Evolutionary conservation across 1,140 invertebrate genomes (phyloP), one percentile per base, ranked within the genome.

Genomic region (Papilio xuthus): DNA sequence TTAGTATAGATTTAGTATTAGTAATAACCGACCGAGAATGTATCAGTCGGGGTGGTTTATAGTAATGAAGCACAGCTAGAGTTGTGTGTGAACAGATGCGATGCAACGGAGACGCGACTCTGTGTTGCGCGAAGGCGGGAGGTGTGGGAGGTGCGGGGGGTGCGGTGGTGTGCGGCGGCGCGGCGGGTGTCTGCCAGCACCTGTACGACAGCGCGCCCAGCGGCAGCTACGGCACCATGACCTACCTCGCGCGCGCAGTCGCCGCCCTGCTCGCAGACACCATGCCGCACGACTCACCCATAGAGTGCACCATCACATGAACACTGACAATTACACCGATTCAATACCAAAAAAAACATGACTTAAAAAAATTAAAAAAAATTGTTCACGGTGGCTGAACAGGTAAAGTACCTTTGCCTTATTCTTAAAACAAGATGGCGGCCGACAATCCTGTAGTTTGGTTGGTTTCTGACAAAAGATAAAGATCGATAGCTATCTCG

Each of bases 191-290:
- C 80, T 99, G 99, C 93, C 97, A 98, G 93, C 98, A 99, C 94
- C 98, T 99, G 88, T 99, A 99, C 92, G 99, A 99, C 92, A 98
- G 97, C 90, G 99, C 99, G 23, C 99, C 99, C 7, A 99, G 98
- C 91, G 99, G 99, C 60, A 97, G 97, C 87, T 99, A 96, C 93
- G 99, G 99, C 77, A 99, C 99, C 20, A 99, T 99, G 98, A 99
- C 98, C 0, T 99, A 99, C 87, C 96, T 99, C 85, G 97, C 98
- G 41, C 96, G 98, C 86, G 97, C 98, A 0, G 96, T 98, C 18
- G 97, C 97, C 56, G 93, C 95, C 0, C 94, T 96, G 23, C 94
- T 98, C 37, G 82, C 86, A 13, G 96, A 97, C 86, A 96, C 96
- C 88, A 94, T 97, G 83, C 97, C 97, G 3, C 95, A 96, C 84